Evolutionary conservation across 2,888 invertebrate species (phyloP), one percentile per base, ranked within the genome.

Genomic region (Arge pagana): DNA sequence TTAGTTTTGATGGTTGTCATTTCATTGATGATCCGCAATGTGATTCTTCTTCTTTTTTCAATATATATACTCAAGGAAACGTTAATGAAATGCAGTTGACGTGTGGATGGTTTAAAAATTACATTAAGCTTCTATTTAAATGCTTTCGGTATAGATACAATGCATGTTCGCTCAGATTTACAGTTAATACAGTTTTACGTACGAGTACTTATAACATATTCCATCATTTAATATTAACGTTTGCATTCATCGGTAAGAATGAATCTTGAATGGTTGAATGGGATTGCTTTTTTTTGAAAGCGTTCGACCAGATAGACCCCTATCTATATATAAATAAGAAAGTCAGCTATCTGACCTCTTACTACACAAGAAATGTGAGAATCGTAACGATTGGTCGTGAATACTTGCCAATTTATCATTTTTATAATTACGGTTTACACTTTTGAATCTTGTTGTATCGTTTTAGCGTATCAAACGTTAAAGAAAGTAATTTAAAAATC

Each of bases 121-220:
- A 19, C n/a, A 19, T 30, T 31, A 42, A 42, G 19, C 2, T 42
- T 42, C 30, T 19, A 42, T 31, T 42, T 30, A 42, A 42, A 42
- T 42, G 42, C 42, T 28, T 31, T 30, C 23, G 15, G 30, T 30
- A 30, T 30, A 24, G 30, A 30, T 30, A 42, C 19, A 42, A n/a
- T 7, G 6, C 30, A n/a, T 42, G 16, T 30, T 30, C 30, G 18
- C 16, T 6, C 10, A 26, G 11, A 15, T 18, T 18, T 15, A 31
- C 28, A 30, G 21, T 42, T 11, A 30, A 42, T 42, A 42, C 19
- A 30, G 18, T 30, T 42, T 42, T 19, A 42, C 31, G 30, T 18
- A 30, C 19, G 31, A 19, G 28, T 41, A 28, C 13, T 18, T 41
- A 26, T 11, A 42, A 42, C 5, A 21, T 19, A 18, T 11, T 30